These are phyloP conservation scores for Synergus japonicus DNA, from an alignment of 2,888 invertebrate species.

Conservation along the genomic window DNA sequence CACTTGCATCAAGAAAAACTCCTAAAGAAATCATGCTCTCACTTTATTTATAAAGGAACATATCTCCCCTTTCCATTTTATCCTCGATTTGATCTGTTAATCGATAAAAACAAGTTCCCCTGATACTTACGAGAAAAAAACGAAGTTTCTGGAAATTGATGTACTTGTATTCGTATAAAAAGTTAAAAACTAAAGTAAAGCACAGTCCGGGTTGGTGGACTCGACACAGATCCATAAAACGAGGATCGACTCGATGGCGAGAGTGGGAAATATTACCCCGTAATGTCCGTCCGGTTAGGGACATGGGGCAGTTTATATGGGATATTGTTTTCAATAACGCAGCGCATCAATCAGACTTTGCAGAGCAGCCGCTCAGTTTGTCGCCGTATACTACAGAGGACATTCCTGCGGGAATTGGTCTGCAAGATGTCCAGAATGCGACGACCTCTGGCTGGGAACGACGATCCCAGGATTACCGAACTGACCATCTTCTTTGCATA, in stretches of 20 bases:
- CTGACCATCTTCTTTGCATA: conserved; percentile 77
- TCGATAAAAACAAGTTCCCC: too few relatives aligned
- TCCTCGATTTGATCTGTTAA: not conserved
- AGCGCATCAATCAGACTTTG: conserved; percentile 75
- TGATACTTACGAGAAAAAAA: not conserved
- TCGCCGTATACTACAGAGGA: conserved; percentile 51
- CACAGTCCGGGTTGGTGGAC: not conserved
- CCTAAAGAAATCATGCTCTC: not conserved
- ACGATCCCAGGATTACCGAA: conserved; percentile 69
- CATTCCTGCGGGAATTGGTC: conserved; percentile 66
- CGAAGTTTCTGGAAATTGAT: not conserved
- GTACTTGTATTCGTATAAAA: not conserved
- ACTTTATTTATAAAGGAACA: not conserved
- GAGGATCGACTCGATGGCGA: not conserved
- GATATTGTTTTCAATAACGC: conserved; percentile 76
- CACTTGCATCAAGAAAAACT: not conserved
- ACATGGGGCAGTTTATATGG: conserved; percentile 60
- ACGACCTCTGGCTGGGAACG: conserved; percentile 63
- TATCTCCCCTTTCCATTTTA: too few relatives aligned
- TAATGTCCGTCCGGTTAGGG: not conserved
- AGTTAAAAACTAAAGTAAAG: conserved; percentile 11
- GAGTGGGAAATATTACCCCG: conserved; percentile 36
- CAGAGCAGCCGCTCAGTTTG: conserved; percentile 48
- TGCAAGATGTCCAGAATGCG: conserved; percentile 75
- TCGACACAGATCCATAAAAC: not conserved